Conservation (phyloP, 2,797 vertebrate genomes). For the Melopsittacus undulatus region DNA sequence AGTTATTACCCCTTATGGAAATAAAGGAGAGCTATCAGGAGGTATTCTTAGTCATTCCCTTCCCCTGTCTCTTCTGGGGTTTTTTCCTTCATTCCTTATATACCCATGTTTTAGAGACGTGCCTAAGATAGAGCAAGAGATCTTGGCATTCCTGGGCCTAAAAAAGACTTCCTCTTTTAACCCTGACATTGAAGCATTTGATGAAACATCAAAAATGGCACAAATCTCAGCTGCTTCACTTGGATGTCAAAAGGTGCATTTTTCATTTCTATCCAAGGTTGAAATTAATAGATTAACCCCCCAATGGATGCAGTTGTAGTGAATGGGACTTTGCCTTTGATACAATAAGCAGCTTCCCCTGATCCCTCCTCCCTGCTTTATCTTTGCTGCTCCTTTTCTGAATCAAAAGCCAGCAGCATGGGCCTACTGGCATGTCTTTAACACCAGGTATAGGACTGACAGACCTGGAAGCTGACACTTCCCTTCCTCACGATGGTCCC, state of each 20-base stretch:
- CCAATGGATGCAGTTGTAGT: neutral
- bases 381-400: neutral
- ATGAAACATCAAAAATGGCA: neutral
- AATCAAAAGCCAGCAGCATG: neutral
- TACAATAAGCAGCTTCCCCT: neutral
- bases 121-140: constrained; percentile 75
- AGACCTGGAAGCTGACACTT: neutral
- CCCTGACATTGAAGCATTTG: constrained; percentile 31
- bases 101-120: constrained; percentile 72
- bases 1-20: constrained; percentile 86
- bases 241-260: neutral
- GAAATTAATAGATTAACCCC: neutral
- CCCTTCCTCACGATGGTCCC: neutral
- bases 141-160: constrained; percentile 59
- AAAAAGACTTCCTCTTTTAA: constrained; percentile 50
- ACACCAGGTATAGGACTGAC: neutral
- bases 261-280: neutral
- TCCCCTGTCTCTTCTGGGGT: constrained; percentile 65
- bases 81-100: constrained; percentile 75
- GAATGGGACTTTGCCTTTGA: neutral
- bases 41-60: constrained; percentile 82
- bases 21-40: constrained; percentile 74
- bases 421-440: neutral
- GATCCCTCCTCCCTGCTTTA: neutral
- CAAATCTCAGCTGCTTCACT: neutral